A percentile compares a stretch with the other conserved stretches of the same genome.
phyloP scores from a whole-genome alignment of 2,888 invertebrate species.

The Dicycla oo region DNA sequence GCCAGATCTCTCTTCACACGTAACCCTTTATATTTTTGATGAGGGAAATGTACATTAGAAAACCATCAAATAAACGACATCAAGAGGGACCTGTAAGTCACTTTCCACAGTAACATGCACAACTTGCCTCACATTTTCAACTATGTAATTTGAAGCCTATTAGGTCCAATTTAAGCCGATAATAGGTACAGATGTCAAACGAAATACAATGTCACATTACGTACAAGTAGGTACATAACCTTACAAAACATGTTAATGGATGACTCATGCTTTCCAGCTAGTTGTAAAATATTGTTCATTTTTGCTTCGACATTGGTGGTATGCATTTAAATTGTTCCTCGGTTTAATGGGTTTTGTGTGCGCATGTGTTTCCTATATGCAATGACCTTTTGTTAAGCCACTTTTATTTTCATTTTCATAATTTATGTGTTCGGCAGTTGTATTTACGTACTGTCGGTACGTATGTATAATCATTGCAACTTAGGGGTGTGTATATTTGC shows the following conservation, averaged over 20 bases:
- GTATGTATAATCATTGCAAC: not conserved
- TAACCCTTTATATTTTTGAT: constrained; percentile 43
- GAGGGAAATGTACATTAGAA: constrained; percentile 25
- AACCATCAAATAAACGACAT: constrained; percentile 1
- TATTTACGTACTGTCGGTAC: not conserved
- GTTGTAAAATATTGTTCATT: constrained; percentile 44
- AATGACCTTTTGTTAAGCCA: constrained; percentile 48
- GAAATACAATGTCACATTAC: constrained; percentile 45
- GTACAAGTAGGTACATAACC: constrained; percentile 45
- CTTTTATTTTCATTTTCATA: constrained; percentile 33
- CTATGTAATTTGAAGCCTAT: not conserved
- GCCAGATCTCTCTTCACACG: constrained; percentile 54
- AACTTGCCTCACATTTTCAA: not conserved
- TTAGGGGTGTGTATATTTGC: not conserved
- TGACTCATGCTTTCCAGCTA: constrained; percentile 60
- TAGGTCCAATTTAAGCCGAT: constrained; percentile 17
- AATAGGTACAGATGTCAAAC: constrained; percentile 39
- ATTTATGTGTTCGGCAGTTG: constrained; percentile 21
- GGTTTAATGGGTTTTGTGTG: constrained; percentile 49
- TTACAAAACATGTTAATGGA: constrained; percentile 42
- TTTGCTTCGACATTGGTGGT: constrained; percentile 55
- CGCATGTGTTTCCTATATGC: constrained; percentile 46
- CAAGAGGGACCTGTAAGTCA: not conserved
- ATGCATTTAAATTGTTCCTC: constrained; percentile 45
- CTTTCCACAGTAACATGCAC: not conserved